Percentiles rank a stretch among this genome's conserved stretches.
These are phyloP conservation scores for Actinostola sp. DNA, from an alignment of 92 coral and sea anemone species.

Conservation along the genomic window DNA sequence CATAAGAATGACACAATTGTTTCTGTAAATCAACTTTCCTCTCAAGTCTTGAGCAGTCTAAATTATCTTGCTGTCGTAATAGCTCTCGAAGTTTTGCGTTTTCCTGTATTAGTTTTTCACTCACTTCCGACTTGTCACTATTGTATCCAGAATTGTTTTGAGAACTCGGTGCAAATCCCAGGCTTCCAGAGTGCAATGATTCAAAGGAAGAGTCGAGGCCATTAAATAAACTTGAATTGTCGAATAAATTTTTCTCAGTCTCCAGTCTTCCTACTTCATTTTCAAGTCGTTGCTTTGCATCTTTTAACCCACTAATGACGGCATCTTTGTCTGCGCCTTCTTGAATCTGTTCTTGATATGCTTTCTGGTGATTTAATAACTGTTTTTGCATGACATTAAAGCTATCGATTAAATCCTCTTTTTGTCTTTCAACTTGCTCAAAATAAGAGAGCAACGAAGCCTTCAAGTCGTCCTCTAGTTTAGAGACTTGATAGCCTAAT, in stretches of 20 bases:
- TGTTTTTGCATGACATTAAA: constrained; percentile 83
- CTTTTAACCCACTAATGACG: constrained; percentile 55
- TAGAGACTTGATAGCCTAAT: constrained; percentile 75
- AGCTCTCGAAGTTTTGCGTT: constrained; percentile 66
- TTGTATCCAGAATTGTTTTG: constrained; percentile 47
- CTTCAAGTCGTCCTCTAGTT: constrained; percentile 85
- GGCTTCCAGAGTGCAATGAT: constrained; percentile 44
- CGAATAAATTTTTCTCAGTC: constrained; percentile 17
- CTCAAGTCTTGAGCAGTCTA: constrained; percentile 64
- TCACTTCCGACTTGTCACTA: constrained; percentile 52
- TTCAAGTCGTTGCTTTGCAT: constrained; percentile 62
- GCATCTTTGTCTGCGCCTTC: constrained; percentile 69
- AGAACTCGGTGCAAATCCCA: constrained; percentile 46
- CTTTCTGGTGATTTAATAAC: constrained; percentile 67
- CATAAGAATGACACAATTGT: constrained; percentile 76
- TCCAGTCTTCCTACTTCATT: constrained; percentile 58
- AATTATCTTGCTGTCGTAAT: constrained; percentile 57
- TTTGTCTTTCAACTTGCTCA: constrained; percentile 82
- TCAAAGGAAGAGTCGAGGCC: constrained; percentile 46
- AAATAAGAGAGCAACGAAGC: constrained; percentile 69
- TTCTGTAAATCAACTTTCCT: constrained; percentile 73
- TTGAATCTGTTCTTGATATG: constrained; percentile 67
- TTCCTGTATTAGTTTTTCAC: constrained; percentile 69
- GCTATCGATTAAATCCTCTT: constrained; percentile 79
- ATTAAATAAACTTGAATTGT: constrained; percentile 21